A percentile compares a stretch with the other conserved stretches of the same genome.
Evolutionary conservation across 2,113 vertebrate species (phyloP).

Genomic region (Centrocercus urophasianus): DNA sequence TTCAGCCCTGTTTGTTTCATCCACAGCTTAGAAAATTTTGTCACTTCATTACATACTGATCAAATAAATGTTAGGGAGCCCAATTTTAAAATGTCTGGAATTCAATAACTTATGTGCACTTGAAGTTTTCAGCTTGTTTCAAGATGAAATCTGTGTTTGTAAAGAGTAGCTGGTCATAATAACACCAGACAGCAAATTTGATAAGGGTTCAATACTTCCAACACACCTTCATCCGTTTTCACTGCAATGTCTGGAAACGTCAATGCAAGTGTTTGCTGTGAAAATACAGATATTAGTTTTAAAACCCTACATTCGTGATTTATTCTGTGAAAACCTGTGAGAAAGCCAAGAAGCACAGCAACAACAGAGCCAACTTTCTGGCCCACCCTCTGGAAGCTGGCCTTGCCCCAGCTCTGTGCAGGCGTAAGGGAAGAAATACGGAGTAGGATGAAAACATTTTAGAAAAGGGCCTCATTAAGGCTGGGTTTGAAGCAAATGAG

Average conservation of each 20-base stretch:
- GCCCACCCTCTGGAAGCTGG: background rate
- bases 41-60: background rate
- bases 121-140: background rate
- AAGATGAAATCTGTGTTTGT: background rate
- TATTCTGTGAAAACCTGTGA: background rate
- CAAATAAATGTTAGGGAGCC: background rate
- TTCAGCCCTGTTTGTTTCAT: background rate
- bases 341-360: background rate
- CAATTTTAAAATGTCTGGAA: background rate
- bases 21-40: background rate
- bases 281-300: background rate
- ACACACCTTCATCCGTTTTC: background rate
- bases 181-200: background rate
- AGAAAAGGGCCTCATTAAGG: background rate
- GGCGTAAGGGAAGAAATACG: background rate
- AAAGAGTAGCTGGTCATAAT: background rate
- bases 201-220: background rate
- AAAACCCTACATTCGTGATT: background rate
- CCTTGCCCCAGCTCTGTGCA: background rate
- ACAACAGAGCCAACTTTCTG: background rate
- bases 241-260: background rate
- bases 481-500: background rate
- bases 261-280: background rate
- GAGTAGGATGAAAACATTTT: background rate
- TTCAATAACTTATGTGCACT: accelerated